A percentile compares a stretch with the other conserved stretches of the same genome.
Evolutionary conservation across 2,113 vertebrate genomes (phyloP).

Genomic region (Galbula dea): DNA sequence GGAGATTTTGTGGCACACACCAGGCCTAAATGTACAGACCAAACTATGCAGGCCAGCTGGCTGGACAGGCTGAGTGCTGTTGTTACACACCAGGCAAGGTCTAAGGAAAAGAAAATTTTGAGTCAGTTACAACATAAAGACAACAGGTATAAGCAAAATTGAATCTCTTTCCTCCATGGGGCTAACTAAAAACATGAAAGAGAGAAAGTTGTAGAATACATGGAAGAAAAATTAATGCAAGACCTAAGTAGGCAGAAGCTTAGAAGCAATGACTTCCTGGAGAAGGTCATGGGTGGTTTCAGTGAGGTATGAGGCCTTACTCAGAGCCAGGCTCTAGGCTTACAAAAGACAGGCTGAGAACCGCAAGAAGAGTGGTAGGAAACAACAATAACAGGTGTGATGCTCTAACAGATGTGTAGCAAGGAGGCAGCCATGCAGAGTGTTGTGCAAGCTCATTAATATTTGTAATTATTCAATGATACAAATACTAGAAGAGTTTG

Average conservation of each 20-base stretch:
- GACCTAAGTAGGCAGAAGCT: background rate
- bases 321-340: background rate
- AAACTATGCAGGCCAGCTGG: background rate
- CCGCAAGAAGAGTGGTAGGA: background rate
- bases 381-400: background rate
- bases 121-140: background rate
- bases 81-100: background rate
- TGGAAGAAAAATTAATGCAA: background rate
- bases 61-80: background rate
- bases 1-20: background rate
- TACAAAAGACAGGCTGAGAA: background rate
- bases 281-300: background rate
- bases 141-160: rapidly evolving
- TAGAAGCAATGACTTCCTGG: background rate
- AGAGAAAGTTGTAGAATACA: background rate
- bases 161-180: background rate
- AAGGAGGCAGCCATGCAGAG: background rate
- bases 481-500: background rate
- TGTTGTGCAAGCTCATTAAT: background rate
- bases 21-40: background rate
- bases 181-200: background rate
- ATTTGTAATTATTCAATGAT: background rate
- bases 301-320: background rate
- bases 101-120: background rate
- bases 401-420: background rate